These are phyloP conservation scores for Dynastes maya DNA, from an alignment of 2,888 invertebrate genomes.

Conservation along the genomic window DNA sequence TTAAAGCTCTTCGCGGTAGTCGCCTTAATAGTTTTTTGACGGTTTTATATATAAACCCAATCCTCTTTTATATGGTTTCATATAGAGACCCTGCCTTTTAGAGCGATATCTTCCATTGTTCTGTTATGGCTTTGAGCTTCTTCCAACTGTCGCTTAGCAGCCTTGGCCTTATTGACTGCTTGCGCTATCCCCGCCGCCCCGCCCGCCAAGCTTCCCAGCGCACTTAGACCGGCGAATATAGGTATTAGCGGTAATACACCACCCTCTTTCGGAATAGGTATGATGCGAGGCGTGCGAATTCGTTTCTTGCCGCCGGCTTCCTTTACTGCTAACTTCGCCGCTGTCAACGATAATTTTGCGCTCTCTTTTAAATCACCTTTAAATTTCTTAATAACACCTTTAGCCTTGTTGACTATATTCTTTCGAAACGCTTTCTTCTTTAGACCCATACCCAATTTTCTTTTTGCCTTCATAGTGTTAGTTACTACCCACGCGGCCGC, in stretches of 20 bases:
- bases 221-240: constrained; percentile 58
- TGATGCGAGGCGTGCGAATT: constrained; percentile 58
- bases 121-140: constrained; percentile 60
- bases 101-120: constrained; percentile 59
- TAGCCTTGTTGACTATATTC: too few species aligned
- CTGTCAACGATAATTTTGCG: constrained; percentile 34
- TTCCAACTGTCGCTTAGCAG: constrained; percentile 55
- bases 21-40: constrained; percentile 53
- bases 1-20: constrained; percentile 56
- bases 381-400: constrained; percentile 14
- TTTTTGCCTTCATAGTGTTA: constrained; percentile 47
- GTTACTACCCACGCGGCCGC: constrained; percentile 40
- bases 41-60: constrained; percentile 25
- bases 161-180: constrained; percentile 58
- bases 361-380: constrained; percentile 25
- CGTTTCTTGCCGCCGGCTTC: constrained; percentile 36
- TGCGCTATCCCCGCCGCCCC: constrained; percentile 57
- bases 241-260: constrained; percentile 58
- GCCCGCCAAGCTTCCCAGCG: constrained; percentile 55
- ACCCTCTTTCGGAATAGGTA: constrained; percentile 63
- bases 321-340: constrained; percentile 35
- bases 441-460: constrained; percentile 50
- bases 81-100: constrained; percentile 54
- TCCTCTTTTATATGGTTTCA: constrained; percentile 54
- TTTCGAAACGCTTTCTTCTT: background rate